Evolutionary conservation across 2,888 invertebrate genomes (phyloP), one percentile per base, ranked within the genome.

Genomic region (Cancer borealis): DNA sequence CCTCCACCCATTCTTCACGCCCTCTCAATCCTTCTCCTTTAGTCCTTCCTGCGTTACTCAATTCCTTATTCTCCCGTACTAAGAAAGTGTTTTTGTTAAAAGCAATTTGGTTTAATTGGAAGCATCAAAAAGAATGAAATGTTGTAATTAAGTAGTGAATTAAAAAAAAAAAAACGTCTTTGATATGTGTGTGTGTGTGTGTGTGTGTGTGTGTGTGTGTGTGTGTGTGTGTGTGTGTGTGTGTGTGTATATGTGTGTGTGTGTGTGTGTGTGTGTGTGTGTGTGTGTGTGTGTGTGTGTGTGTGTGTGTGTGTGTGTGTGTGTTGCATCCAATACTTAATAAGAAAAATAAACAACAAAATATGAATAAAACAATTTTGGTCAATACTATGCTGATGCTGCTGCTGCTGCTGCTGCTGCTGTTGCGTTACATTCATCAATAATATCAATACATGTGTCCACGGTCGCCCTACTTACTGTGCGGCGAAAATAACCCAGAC

Each of bases 371-470:
- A 66, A n/a, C n/a, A 66, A 1, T 6, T 5, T 5, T n/a, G n/a
- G 21, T 66, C 66, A 3, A 66, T 66, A 66, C n/a, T n/a, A 66
- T 10, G 54, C 3, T 17, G 54, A 1, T 54, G 54, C 14, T 12
- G 54, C 3, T 54, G 54, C 14, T 54, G 54, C 14, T 54, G 54
- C 14, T 12, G 54, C 14, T 10, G 54, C 14, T 54, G 54, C 3
- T 17, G 66, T 17, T 21, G n/a, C 8, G n/a, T 6, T 66, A 66
- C 66, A 66, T 66, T 66, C 5, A 66, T 66, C 66, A n/a, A 66
- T 66, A 66, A 66, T 66, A 66, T 66, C 66, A 66, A 66, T 66
- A 66, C 66, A 66, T n/a, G 66, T 66, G 66, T 66, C 66, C 66
- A n/a, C 66, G 21, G 66, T 21, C n/a, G 4, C 66, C 66, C 66